These are phyloP conservation scores for Yponomeuta malinellus DNA, from an alignment of 2,888 invertebrate genomes.

Conservation along the genomic window DNA sequence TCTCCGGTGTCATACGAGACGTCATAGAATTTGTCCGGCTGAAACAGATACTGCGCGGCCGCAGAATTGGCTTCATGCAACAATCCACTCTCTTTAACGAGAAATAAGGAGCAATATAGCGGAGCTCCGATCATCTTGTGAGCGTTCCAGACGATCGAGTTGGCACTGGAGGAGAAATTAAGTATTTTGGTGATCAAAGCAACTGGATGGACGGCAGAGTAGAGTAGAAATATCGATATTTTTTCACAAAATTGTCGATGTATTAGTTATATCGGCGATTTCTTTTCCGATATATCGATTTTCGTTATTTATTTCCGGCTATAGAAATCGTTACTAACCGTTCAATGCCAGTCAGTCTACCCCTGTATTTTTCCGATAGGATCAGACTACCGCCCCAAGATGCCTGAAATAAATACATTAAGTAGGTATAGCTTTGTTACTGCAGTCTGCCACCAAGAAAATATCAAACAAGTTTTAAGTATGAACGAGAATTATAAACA, in stretches of 20 bases:
- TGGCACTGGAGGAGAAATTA: slow-evolving; percentile 63
- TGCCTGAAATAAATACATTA: slow-evolving; percentile 66
- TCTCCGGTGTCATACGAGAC: slow-evolving; percentile 87
- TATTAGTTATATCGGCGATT: no score
- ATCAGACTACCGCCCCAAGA: slow-evolving; percentile 87
- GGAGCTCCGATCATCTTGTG: slow-evolving; percentile 91
- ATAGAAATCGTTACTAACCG: slow-evolving; percentile 49
- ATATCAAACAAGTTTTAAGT: no score
- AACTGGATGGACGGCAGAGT: neutral
- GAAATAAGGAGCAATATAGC: slow-evolving; percentile 83
- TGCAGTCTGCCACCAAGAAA: no score
- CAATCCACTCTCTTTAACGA: slow-evolving; percentile 76
- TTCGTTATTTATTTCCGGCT: no score
- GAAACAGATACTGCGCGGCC: slow-evolving; percentile 85
- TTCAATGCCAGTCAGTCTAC: slow-evolving; percentile 79
- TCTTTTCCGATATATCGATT: no score
- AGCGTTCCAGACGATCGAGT: slow-evolving; percentile 90
- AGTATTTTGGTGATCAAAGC: neutral
- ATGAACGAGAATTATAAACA: no score
- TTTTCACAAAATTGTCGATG: no score
- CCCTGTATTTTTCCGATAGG: slow-evolving; percentile 79
- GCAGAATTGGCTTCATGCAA: slow-evolving; percentile 82
- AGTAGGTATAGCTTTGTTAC: neutral
- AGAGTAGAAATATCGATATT: neutral
- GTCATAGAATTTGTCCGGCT: slow-evolving; percentile 90